These are phyloP conservation scores for Parasteatoda lunata DNA, from an alignment of 2,888 invertebrate species.

Conservation along the genomic window DNA sequence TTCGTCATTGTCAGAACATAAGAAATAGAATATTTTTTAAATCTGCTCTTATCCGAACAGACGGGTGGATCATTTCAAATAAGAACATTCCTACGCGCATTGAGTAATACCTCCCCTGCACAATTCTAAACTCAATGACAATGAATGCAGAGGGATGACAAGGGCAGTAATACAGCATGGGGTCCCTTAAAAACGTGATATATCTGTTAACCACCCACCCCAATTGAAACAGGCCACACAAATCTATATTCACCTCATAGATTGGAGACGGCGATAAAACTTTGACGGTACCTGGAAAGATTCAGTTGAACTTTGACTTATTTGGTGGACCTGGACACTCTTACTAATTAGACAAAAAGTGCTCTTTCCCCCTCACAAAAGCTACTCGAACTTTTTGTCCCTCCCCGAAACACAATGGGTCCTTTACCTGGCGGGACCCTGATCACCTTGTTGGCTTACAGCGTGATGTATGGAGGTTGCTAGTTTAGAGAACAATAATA, in stretches of 20 bases:
- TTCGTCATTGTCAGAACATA: background rate
- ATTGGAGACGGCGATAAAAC: constrained; percentile 52
- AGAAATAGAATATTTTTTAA: background rate
- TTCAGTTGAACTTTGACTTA: constrained; percentile 34
- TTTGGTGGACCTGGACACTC: constrained; percentile 59
- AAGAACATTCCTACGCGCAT: constrained; percentile 8
- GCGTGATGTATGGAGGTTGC: constrained; percentile 56
- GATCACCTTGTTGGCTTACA: constrained; percentile 13
- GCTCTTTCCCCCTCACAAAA: background rate
- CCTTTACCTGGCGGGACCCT: constrained; percentile 13
- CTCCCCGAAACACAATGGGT: constrained; percentile 5
- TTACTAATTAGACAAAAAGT: constrained; percentile 56
- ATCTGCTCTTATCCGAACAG: background rate
- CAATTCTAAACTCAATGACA: constrained; percentile 44
- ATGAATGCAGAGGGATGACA: constrained; percentile 63
- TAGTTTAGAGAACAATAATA: constrained; percentile 31
- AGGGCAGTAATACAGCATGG: constrained; percentile 50
- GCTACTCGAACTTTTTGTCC: background rate
- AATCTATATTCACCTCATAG: constrained; percentile 54
- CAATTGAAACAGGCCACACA: constrained; percentile 44
- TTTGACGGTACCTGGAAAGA: constrained; percentile 34
- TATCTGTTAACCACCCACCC: constrained; percentile 56
- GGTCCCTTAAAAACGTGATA: constrained; percentile 58
- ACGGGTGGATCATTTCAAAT: background rate
- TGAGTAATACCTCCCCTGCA: constrained; percentile 11